phyloP scores from a whole-genome alignment of 2,888 invertebrate genomes.

The Nesidiocoris tenuis region DNA sequence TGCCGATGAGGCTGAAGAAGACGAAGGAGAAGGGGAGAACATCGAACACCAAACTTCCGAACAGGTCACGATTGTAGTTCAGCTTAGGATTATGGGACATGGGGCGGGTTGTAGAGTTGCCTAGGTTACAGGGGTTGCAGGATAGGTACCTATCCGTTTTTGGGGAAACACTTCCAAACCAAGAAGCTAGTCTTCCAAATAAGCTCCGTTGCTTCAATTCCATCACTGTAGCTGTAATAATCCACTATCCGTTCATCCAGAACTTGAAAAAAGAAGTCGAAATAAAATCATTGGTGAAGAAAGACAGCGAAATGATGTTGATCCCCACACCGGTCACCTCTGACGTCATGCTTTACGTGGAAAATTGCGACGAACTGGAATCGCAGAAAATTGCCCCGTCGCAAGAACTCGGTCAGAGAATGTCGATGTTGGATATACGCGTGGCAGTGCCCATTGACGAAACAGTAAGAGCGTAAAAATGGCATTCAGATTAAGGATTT shows the following conservation, averaged over 20 bases:
- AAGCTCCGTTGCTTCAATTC: too few species aligned
- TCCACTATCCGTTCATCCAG: too few species aligned
- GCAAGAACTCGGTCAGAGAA: conserved; percentile 17
- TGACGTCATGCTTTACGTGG: conserved; percentile 29
- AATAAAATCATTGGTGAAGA: conserved; percentile 25
- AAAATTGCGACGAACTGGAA: not conserved
- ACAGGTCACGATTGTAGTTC: too few species aligned
- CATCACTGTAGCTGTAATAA: too few species aligned
- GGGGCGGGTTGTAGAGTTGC: too few species aligned
- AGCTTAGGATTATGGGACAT: too few species aligned
- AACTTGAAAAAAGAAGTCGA: conserved; percentile 25
- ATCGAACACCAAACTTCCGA: not conserved
- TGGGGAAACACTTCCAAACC: too few species aligned
- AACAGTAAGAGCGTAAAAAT: conserved; percentile 18
- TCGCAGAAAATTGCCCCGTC: conserved; percentile 6
- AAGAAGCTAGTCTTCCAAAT: too few species aligned
- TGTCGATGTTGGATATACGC: conserved; percentile 32
- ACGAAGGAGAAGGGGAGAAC: conserved; percentile 6
- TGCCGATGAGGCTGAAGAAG: not conserved
- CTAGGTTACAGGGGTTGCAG: too few species aligned
- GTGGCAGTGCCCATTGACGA: conserved; percentile 20
- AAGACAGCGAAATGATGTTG: conserved; percentile 33
- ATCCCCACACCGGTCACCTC: conserved; percentile 35
- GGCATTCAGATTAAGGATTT: too few species aligned
- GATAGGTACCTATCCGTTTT: too few species aligned